phyloP scores from a whole-genome alignment of 2,797 vertebrate species.

The Malacoraja senta region DNA sequence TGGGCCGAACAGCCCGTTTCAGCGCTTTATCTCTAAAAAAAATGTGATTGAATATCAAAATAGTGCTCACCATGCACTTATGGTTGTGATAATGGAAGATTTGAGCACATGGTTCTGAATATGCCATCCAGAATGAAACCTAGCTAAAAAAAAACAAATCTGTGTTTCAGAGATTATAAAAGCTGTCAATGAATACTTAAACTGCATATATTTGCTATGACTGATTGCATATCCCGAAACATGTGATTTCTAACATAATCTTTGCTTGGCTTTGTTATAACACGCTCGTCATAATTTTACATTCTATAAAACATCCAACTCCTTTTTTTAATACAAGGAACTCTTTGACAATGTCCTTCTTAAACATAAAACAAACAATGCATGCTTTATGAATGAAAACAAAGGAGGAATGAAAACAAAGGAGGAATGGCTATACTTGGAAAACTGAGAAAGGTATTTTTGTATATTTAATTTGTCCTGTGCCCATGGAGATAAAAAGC shows the following conservation, averaged over 20 bases:
- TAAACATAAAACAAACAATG: not conserved
- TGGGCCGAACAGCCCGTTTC: no score
- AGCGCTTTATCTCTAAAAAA: no score
- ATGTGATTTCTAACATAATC: not conserved
- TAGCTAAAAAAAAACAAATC: not conserved
- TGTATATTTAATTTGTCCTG: not conserved
- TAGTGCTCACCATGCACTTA: not conserved
- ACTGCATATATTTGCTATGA: not conserved
- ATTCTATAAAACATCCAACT: not conserved
- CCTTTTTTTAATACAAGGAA: not conserved
- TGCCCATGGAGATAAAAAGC: not conserved
- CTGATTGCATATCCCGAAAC: not conserved
- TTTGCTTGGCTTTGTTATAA: not conserved
- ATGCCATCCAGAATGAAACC: not conserved
- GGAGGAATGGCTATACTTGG: not conserved
- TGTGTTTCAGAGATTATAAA: not conserved
- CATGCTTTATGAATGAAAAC: not conserved
- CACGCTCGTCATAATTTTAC: not conserved
- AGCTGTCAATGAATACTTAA: not conserved
- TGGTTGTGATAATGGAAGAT: not conserved
- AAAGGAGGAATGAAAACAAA: not conserved
- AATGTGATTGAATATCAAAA: not conserved
- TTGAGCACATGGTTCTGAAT: not conserved
- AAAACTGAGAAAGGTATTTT: not conserved
- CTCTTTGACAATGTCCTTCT: not conserved